Evolutionary conservation across 2,113 vertebrate species (phyloP).

Genomic region (Embiotoca jacksoni): DNA sequence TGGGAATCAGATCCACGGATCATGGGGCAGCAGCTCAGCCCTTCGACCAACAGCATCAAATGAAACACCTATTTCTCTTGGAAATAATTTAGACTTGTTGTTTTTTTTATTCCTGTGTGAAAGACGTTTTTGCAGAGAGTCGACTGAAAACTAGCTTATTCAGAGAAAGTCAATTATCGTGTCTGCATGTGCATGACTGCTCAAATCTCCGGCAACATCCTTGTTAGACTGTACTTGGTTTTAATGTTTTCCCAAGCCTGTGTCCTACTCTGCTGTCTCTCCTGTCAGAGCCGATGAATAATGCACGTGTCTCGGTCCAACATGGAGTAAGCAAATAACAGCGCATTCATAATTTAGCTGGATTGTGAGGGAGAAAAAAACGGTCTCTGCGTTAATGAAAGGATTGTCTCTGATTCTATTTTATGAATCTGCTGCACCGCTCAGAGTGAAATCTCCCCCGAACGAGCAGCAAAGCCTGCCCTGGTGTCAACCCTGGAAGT

Average conservation of each 20-base stretch:
- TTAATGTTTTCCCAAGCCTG: slow-evolving; percentile 52
- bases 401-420: slow-evolving; percentile 43
- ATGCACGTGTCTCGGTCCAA: slow-evolving; percentile 75
- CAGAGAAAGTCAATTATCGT: slow-evolving; percentile 47
- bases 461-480: slow-evolving; percentile 23
- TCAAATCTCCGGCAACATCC: slow-evolving; percentile 50
- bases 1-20: slow-evolving; percentile 53
- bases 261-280: slow-evolving; percentile 61
- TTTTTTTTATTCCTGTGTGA: slow-evolving; percentile 28
- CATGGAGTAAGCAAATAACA: slow-evolving; percentile 80
- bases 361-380: slow-evolving; percentile 51
- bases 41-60: slow-evolving; percentile 31
- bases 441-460: neutral
- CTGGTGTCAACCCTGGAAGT: slow-evolving; percentile 29
- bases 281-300: slow-evolving; percentile 75
- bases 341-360: slow-evolving; percentile 77
- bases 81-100: slow-evolving; percentile 19
- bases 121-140: slow-evolving; percentile 8
- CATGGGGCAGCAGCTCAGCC: slow-evolving; percentile 13
- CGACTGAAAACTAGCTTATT: slow-evolving; percentile 49
- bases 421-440: slow-evolving; percentile 11
- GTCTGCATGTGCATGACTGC: slow-evolving; percentile 55
- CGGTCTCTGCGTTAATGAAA: slow-evolving; percentile 59
- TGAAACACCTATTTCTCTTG: slow-evolving; percentile 36
- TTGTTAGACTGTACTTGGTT: slow-evolving; percentile 43